phyloP scores from a whole-genome alignment of 2,113 vertebrate species.

The Pterocles burchelli region DNA sequence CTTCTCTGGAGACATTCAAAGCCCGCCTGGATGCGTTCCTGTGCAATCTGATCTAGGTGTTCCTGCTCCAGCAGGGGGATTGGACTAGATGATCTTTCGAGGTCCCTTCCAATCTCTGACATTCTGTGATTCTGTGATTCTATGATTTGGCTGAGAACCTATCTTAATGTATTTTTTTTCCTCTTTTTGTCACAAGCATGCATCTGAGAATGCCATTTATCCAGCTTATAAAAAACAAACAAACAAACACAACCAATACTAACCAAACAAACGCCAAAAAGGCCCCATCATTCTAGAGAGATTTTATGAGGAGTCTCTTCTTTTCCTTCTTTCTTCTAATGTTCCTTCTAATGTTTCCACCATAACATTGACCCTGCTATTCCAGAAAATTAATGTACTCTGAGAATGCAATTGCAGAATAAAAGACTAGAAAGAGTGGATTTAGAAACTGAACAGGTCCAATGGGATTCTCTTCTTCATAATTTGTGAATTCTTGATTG shows the following conservation, averaged over 20 bases:
- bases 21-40: no score
- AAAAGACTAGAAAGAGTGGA: neutral
- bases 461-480: neutral
- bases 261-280: rapidly evolving
- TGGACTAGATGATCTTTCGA: no score
- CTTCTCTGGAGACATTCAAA: no score
- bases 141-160: neutral
- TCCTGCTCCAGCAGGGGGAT: no score
- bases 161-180: rapidly evolving
- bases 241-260: neutral
- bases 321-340: neutral
- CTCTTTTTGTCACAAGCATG: neutral
- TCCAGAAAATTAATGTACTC: neutral
- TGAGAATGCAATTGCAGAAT: neutral
- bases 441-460: neutral
- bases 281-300: neutral
- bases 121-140: no score
- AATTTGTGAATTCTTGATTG: neutral
- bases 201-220: neutral
- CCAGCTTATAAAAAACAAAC: neutral
- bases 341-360: neutral
- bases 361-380: neutral
- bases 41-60: no score
- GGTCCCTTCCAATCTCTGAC: no score
- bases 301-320: neutral